These are phyloP conservation scores for Pseudolaguvia tuberculata DNA, from an alignment of 2,113 vertebrate genomes.

Conservation along the genomic window DNA sequence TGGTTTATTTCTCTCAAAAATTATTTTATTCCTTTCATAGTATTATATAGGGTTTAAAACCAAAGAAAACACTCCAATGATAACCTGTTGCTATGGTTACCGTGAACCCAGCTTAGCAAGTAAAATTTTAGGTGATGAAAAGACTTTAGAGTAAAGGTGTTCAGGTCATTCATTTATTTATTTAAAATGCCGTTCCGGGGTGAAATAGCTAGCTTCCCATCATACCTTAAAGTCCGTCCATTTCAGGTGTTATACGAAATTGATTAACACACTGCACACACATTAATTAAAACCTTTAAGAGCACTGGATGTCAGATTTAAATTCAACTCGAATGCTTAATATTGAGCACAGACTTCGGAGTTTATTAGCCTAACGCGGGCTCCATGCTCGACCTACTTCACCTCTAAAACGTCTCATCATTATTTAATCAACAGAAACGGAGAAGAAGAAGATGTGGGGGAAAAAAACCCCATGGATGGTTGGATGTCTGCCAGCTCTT, in stretches of 20 bases:
- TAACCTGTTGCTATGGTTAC: neutral
- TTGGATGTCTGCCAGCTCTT: conserved; percentile 19
- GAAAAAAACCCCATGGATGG: no score
- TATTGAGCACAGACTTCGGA: neutral
- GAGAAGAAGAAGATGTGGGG: neutral
- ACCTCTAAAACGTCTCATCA: conserved; percentile 30
- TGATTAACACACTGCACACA: neutral
- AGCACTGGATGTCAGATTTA: neutral
- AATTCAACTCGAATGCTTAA: neutral
- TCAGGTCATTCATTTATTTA: neutral
- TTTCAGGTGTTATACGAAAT: neutral
- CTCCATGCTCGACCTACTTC: neutral
- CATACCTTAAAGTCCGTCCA: neutral
- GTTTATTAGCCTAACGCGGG: conserved; percentile 9
- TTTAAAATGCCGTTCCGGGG: neutral
- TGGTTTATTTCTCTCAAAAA: neutral
- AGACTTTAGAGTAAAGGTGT: no score
- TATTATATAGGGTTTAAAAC: neutral
- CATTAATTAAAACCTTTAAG: neutral
- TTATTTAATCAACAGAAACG: conserved; percentile 32
- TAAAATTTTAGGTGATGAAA: no score
- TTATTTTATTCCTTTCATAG: neutral
- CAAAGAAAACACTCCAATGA: neutral
- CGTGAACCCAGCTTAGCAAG: neutral
- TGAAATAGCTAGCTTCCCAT: neutral